Percentiles rank a stretch among this genome's conserved stretches.
These are phyloP conservation scores for Azorinus chamasolen DNA, from an alignment of 2,888 invertebrate genomes.

Conservation along the genomic window DNA sequence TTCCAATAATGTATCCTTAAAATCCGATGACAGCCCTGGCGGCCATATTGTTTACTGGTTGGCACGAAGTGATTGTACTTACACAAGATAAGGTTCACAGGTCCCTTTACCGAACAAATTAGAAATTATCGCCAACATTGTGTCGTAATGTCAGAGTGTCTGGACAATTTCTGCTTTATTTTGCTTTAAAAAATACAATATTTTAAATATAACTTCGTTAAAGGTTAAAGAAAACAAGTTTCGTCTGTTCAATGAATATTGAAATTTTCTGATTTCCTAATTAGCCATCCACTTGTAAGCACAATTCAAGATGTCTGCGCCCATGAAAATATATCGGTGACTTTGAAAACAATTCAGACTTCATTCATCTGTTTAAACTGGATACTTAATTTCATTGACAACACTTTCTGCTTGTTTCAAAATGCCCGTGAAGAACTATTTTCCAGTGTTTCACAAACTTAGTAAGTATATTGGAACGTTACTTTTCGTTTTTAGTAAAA, in stretches of 20 bases:
- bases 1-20: too few relatives aligned
- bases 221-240: too few relatives aligned
- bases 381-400: background rate
- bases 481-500: too few relatives aligned
- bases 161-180: too few relatives aligned
- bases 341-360: background rate
- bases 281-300: constrained; percentile 43
- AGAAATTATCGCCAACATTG: too few relatives aligned
- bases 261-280: too few relatives aligned
- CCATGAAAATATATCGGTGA: constrained; percentile 21
- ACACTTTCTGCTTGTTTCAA: background rate
- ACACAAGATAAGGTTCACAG: background rate
- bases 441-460: constrained; percentile 54
- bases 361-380: constrained; percentile 3
- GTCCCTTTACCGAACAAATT: too few relatives aligned
- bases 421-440: constrained; percentile 55
- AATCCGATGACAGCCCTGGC: too few relatives aligned
- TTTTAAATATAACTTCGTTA: too few relatives aligned
- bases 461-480: constrained; percentile 51
- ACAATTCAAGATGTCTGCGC: constrained; percentile 66
- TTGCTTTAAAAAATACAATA: too few relatives aligned
- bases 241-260: too few relatives aligned
- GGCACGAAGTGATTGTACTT: constrained; percentile 47
- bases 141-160: too few relatives aligned
- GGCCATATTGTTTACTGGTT: constrained; percentile 60